phyloP scores from a whole-genome alignment of 2,113 vertebrate species.

The Hippolais icterina region DNA sequence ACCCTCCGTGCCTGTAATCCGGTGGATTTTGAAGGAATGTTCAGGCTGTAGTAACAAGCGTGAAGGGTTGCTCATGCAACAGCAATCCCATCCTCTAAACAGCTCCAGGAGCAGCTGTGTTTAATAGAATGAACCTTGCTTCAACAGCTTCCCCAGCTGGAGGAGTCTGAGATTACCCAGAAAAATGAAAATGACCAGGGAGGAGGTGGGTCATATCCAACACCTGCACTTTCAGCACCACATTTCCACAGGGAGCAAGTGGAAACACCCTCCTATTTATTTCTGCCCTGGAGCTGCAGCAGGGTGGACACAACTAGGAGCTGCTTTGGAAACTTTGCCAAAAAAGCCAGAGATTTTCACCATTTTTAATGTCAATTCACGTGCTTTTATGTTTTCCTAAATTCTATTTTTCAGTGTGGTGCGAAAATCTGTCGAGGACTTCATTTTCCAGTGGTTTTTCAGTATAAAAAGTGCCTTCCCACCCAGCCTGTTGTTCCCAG shows the following conservation, averaged over 20 bases:
- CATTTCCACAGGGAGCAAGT: not conserved
- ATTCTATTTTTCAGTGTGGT: not conserved
- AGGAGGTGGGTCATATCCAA: not conserved
- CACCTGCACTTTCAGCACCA: not conserved
- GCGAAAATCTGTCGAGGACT: not conserved
- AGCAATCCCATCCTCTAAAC: not conserved
- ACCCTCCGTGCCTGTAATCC: rapidly evolving
- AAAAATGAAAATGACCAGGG: not conserved
- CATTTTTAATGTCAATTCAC: not conserved
- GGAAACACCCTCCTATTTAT: too few relatives aligned
- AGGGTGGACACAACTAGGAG: not conserved
- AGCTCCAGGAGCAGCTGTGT: not conserved
- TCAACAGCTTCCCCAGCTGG: not conserved
- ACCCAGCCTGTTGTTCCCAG: slow-evolving; percentile 10
- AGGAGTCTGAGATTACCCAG: not conserved
- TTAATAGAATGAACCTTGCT: not conserved
- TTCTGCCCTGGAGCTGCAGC: not conserved
- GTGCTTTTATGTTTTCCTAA: not conserved
- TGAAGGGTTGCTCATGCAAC: not conserved
- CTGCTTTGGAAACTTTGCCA: not conserved
- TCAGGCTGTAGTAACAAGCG: not conserved
- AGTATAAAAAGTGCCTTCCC: not conserved
- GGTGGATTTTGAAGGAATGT: rapidly evolving
- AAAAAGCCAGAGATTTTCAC: not conserved
- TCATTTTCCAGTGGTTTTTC: slow-evolving; percentile 37